Base-by-base conservation (phyloP, 2,797 vertebrate genomes). In the Toxotes lorentzi region DNA sequence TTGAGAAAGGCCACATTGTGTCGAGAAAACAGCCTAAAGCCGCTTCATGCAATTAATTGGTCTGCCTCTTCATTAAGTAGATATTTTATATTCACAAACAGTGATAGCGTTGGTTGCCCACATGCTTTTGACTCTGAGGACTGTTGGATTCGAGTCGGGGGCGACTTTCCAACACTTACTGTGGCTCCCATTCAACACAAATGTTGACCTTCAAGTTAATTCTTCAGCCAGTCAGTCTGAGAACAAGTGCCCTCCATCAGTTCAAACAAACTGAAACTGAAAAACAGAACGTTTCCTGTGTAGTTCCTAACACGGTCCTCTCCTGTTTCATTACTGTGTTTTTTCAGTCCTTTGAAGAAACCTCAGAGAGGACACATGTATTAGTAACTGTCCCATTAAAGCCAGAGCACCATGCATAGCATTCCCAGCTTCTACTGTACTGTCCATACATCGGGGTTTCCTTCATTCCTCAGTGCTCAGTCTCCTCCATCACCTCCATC, bases 401-500 rank as follows among this genome's bases (percentile, higher is more conserved):
- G 6, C 61, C 35, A 23, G 27, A 43, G n/a, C 7, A 9, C 7
- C 2, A 6, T 4, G 2, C 27, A 21, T 1, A 23, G 5, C 11
- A 3, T 34, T 14, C 11, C 41, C 34, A 40, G 32, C 4, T 71
- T 21, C 30, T 0, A 7, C 30, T 40, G 21, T 35, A 6, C n/a
- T 9, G 53, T 70, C 51, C 59, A 19, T 40, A 21, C 41, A 7
- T 40, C 56, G n/a, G 17, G 2, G 41, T 38, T 17, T 13, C 19
- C 19, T 2, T 38, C 16, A 16, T 5, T 34, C 13, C 41, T 87
- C 82, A 84, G 50, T 96, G 86, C 90, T 95, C 93, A 0, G 92
- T 78, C 87, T 97, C 97, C 88, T 99, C 97, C 97, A 98, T 98
- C 73, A 98, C 96, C 91, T 98, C 97, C 97, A 99, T 97, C 81